Conservation (phyloP, 2,888 invertebrate genomes). For the Volucella inanis region DNA sequence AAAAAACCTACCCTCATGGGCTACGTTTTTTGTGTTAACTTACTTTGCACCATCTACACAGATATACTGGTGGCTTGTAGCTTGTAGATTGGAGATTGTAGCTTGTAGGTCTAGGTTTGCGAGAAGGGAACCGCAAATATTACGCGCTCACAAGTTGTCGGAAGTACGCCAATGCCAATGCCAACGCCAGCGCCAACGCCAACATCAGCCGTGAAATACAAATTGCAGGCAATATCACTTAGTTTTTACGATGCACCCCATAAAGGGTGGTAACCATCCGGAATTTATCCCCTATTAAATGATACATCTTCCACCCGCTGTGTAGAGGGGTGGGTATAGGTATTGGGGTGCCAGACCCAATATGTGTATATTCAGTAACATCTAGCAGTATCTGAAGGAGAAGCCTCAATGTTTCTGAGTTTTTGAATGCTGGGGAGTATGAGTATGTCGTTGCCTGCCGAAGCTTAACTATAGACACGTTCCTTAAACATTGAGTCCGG, state of each 20-base stretch:
- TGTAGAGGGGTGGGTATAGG: background rate
- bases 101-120: background rate
- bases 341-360: conserved; percentile 3
- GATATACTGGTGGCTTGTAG: background rate
- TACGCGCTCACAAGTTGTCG: conserved; percentile 73
- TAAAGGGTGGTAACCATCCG: conserved; percentile 74
- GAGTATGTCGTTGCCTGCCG: conserved; percentile 20
- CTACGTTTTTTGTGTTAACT: conserved; percentile 17
- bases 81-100: no score
- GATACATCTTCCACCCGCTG: conserved; percentile 64
- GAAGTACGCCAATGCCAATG: conserved; percentile 60
- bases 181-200: no score
- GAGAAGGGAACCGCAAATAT: conserved; percentile 63
- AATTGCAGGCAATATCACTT: conserved; percentile 75
- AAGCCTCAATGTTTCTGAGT: conserved; percentile 51
- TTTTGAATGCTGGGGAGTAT: conserved; percentile 33
- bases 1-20: conserved; percentile 26
- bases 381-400: conserved; percentile 10
- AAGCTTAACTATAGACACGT: conserved; percentile 53
- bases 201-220: conserved; percentile 69
- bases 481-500: conserved; percentile 50
- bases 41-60: background rate
- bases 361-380: conserved; percentile 1
- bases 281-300: conserved; percentile 74
- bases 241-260: conserved; percentile 75